Evolutionary conservation across 2,113 vertebrate species (phyloP).

Genomic region (Amblyopsis rosae): DNA sequence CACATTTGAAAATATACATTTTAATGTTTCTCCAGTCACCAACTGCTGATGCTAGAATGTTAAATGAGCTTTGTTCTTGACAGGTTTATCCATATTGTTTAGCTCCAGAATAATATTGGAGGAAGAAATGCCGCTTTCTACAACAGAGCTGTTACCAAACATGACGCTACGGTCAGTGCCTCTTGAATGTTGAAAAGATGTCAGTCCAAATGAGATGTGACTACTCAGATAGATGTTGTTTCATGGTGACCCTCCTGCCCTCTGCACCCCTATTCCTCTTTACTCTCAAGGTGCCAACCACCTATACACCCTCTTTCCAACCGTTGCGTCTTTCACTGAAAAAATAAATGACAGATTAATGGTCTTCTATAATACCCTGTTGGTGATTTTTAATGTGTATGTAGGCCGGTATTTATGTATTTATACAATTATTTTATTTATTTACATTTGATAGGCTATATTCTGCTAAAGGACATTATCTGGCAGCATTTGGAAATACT

Average conservation of each 20-base stretch:
- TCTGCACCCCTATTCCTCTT: constrained; percentile 59
- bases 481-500: no score
- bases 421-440: no score
- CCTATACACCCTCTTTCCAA: constrained; percentile 24
- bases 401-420: no score
- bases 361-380: no score
- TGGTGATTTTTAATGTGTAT: no score
- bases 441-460: no score
- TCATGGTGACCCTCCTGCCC: constrained; percentile 66
- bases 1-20: no score
- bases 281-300: constrained; percentile 54
- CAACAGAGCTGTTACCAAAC: constrained; percentile 23
- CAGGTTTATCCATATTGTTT: no score
- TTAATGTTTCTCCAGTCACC: not conserved
- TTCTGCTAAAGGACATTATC: no score
- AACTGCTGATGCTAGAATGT: not conserved
- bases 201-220: constrained; percentile 65
- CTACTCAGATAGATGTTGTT: constrained; percentile 73
- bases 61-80: not conserved
- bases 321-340: not conserved
- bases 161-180: constrained; percentile 43
- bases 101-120: not conserved
- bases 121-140: not conserved
- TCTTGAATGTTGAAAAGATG: constrained; percentile 52
- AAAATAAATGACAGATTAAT: not conserved